These are phyloP conservation scores for Crotophaga sulcirostris DNA, from an alignment of 2,113 vertebrate species.

Conservation along the genomic window DNA sequence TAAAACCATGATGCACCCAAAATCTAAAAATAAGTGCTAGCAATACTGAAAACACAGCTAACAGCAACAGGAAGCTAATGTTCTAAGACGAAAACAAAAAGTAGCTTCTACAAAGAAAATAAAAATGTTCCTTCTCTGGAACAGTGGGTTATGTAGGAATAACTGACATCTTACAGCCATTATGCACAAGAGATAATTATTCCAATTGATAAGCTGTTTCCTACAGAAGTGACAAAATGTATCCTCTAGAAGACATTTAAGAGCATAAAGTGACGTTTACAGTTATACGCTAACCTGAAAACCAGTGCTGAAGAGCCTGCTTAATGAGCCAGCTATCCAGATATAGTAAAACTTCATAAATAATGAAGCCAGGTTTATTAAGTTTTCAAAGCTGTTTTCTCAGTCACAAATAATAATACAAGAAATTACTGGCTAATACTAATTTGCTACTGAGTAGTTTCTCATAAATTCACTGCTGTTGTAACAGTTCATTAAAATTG, in stretches of 20 bases:
- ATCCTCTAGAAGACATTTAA: constrained; percentile 3
- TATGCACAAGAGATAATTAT: not conserved
- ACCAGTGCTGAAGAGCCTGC: not conserved
- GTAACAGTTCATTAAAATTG: constrained; percentile 27
- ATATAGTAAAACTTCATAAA: constrained; percentile 27
- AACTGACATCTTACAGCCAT: not conserved
- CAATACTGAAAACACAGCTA: not conserved
- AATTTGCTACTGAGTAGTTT: not conserved
- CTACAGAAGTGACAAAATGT: not conserved
- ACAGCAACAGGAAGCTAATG: not conserved
- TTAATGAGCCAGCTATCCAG: constrained; percentile 31
- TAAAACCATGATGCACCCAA: not conserved
- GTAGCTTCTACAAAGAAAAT: not conserved
- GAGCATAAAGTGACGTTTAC: constrained; percentile 1
- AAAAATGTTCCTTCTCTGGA: not conserved
- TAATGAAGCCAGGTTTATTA: constrained; percentile 28
- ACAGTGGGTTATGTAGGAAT: not conserved
- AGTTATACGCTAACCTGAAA: constrained; percentile 8
- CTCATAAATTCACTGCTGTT: constrained; percentile 23
- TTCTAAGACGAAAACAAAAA: not conserved
- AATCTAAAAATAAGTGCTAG: not conserved
- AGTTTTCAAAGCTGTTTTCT: constrained; percentile 36
- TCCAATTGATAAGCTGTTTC: not conserved
- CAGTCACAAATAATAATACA: constrained; percentile 38
- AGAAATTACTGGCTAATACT: constrained; percentile 26